These are phyloP conservation scores for Littorina saxatilis DNA, from an alignment of 1,140 invertebrate species.

Conservation along the genomic window DNA sequence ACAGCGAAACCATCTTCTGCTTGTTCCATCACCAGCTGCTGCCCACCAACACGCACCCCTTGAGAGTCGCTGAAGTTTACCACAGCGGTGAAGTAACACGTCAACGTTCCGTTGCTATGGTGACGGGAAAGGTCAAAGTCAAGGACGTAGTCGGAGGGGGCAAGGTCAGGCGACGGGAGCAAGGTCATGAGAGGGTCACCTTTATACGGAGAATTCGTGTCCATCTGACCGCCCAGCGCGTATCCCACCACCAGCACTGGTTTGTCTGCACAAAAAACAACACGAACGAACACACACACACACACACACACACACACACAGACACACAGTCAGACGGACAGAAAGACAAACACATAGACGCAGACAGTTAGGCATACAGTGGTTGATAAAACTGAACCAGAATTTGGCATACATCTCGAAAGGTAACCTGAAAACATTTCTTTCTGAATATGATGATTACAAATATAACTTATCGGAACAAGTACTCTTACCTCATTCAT, in stretches of 20 bases:
- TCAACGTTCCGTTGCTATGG: background rate
- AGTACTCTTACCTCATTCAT: too few relatives aligned
- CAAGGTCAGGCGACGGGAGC: constrained; percentile 2
- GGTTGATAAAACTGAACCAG: too few relatives aligned
- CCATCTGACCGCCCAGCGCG: background rate
- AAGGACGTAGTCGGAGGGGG: constrained; percentile 9
- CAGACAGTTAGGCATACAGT: background rate
- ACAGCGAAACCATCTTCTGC: background rate
- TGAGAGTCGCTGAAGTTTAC: background rate
- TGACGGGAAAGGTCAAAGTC: background rate
- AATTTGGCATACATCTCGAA: too few relatives aligned
- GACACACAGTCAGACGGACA: background rate
- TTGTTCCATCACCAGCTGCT: background rate
- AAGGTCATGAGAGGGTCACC: constrained; percentile 16
- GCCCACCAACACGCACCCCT: background rate
- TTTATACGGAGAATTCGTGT: too few relatives aligned
- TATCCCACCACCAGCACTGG: constrained; percentile 5
- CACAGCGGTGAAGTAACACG: constrained; percentile 3
- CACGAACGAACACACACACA: constrained; percentile 9
- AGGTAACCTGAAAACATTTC: too few relatives aligned
- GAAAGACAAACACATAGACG: background rate
- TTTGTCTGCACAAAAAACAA: background rate
- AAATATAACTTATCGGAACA: too few relatives aligned
- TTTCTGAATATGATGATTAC: too few relatives aligned
- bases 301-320: constrained; percentile 24